Evolutionary conservation across 2,113 vertebrate species (phyloP).

Genomic region (Pomatorhinus ruficollis): DNA sequence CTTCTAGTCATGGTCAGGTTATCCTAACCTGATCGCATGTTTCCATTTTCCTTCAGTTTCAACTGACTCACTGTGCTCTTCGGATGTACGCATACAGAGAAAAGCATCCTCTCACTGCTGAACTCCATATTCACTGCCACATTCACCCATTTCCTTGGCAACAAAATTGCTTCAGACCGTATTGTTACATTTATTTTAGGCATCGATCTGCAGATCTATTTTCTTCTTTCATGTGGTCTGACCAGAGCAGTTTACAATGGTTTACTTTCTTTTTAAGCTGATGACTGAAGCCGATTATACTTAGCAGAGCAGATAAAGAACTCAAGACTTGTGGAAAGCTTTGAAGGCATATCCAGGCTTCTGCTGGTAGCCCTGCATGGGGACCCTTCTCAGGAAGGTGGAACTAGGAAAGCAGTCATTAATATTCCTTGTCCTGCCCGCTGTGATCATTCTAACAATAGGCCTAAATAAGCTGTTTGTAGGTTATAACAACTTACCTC

Average conservation of each 20-base stretch:
- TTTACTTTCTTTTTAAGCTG: background rate
- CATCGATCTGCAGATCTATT: background rate
- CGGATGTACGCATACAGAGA: accelerated
- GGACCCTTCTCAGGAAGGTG: background rate
- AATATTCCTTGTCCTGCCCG: background rate
- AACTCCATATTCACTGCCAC: background rate
- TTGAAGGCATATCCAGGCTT: background rate
- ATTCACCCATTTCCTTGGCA: background rate
- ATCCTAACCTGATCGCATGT: background rate
- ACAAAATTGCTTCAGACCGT: background rate
- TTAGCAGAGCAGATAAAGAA: background rate
- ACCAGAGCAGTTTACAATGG: background rate
- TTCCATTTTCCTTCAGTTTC: background rate
- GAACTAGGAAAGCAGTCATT: background rate
- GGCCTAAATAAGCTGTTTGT: background rate
- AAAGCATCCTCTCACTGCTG: background rate
- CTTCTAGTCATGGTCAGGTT: background rate
- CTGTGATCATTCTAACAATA: background rate
- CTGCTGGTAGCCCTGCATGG: background rate
- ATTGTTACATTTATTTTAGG: background rate
- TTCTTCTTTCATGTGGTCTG: background rate
- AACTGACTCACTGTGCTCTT: background rate
- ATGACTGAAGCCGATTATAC: background rate
- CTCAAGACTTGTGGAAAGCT: background rate
- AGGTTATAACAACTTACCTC: background rate